Base-by-base conservation (phyloP, 2,797 vertebrate genomes). In the Platyrinchus mystaceus region DNA sequence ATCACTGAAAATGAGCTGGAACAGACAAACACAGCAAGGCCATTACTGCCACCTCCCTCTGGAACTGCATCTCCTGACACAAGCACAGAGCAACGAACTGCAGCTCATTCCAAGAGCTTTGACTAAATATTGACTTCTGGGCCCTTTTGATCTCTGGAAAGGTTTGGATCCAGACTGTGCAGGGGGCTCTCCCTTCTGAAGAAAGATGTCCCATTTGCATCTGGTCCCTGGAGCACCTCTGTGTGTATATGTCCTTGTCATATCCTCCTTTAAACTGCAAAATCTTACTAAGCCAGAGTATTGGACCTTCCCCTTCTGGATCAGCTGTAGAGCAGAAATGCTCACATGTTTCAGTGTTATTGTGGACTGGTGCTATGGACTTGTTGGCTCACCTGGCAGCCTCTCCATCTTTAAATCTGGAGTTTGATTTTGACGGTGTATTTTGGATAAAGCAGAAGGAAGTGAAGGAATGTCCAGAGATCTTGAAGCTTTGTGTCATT, bases 361-460 rank as follows among this genome's bases (percentile, higher is more conserved):
- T 82, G 63, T 44, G 69, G 58, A 24, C 36, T 32, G 47, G 50
- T 64, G 83, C 67, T 20, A 0, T 73, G 84, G 23, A 43, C 37
- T 74, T 67, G 63, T 93, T 2, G 1, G 46, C 50, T 84, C 92
- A 84, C 94, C 94, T 87, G 94, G 84, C 93, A 90, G 70, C 74
- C 43, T 84, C 77, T 87, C 58, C 10, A 18, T 3, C 77, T 49
- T 26, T 7, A 41, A 15, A 41, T 68, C 32, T 20, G 49, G 10
- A 46, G 32, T 58, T 59, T 60, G 84, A 39, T 83, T 90, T 89
- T 82, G 70, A 63, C 8, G 39, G 90, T 92, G 75, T 89, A 12
- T 62, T 85, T 95, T 95, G 90, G 87, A 89, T 89, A 64, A 89
- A 83, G 60, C 92, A 95, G 86, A 93, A 89, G 90, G 90, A 78